Conservation (phyloP, 2,113 vertebrate genomes). For the Pollachius pollachius region DNA sequence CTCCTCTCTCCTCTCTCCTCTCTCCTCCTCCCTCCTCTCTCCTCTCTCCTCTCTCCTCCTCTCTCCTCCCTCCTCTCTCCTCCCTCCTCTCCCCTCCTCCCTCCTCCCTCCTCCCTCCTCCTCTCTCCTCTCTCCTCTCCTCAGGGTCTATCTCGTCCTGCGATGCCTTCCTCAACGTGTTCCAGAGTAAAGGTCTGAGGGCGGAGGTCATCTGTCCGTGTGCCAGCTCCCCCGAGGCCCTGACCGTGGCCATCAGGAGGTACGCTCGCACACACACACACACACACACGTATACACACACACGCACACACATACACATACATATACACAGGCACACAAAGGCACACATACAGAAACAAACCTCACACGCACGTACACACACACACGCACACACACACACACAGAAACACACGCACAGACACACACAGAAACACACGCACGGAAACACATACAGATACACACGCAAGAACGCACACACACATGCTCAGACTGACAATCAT, state of each 20-base stretch:
- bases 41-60: no score
- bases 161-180: slow-evolving; percentile 98
- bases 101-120: no score
- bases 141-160: slow-evolving; percentile 99
- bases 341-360: not conserved
- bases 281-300: slow-evolving; percentile 1
- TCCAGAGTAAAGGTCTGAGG: slow-evolving; percentile 97
- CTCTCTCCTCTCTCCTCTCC: slow-evolving; percentile 10
- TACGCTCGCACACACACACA: slow-evolving; percentile 48
- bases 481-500: not conserved
- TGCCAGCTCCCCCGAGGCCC: slow-evolving; percentile 95
- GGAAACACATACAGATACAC: no score
- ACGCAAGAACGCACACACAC: not conserved
- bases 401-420: no score
- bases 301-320: not conserved
- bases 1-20: no score
- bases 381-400: not conserved
- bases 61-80: not conserved
- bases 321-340: not conserved
- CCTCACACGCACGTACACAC: no score
- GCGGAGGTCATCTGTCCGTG: slow-evolving; percentile 98
- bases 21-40: no score
- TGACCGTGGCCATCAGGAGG: slow-evolving; percentile 98
- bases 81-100: not conserved
- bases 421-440: no score